Evolutionary conservation across 92 coral and sea anemone species (phyloP), one percentile per base, ranked within the genome.

Genomic region (Siderastrea radians): DNA sequence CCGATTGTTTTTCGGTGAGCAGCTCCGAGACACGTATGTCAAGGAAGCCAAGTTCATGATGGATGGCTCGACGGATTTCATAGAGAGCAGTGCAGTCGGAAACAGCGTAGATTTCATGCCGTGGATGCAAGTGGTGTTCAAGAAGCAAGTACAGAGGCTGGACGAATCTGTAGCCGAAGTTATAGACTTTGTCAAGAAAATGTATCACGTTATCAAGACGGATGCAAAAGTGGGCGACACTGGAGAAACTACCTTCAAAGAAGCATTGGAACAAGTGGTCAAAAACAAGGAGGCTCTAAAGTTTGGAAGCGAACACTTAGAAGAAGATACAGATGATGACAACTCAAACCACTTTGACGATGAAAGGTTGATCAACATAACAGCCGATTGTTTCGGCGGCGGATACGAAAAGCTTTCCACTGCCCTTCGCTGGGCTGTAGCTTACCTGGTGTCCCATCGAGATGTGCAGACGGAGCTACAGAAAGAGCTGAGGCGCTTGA

Each of bases 21-120:
- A 88, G 78, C 79, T 98, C 16, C 89, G 96, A 61, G 91, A 87
- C 84, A 59, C 88, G n/a, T 92, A 86, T 77, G 90, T 77, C 79
- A 90, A 94, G 76, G 92, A 98, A 76, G 94, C 93, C 14, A 88
- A 91, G 65, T 85, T 92, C 26, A 79, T 98, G 89, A 94, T 95
- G 94, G 87, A 93, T 53, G 89, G 90, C 66, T 95, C 99, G 7
- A 94, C 94, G 15, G 99, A 92, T 65, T 98, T 92, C 58, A 91
- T 95, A 48, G 98, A 98, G 59, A 92, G 75, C 89, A 95, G 96
- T 68, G 96, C 94, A 7, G 97, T 94, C 15, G 95, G 97, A 13
- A 97, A 95, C 77, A 84, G 92, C 53, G 98, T 94, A 45, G 99
- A 98, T 77, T 95, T 98, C 80, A 91, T 98, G 96, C 99, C 99